These are phyloP conservation scores for Bombus soroeensis DNA, from an alignment of 1,140 invertebrate genomes.

Conservation along the genomic window DNA sequence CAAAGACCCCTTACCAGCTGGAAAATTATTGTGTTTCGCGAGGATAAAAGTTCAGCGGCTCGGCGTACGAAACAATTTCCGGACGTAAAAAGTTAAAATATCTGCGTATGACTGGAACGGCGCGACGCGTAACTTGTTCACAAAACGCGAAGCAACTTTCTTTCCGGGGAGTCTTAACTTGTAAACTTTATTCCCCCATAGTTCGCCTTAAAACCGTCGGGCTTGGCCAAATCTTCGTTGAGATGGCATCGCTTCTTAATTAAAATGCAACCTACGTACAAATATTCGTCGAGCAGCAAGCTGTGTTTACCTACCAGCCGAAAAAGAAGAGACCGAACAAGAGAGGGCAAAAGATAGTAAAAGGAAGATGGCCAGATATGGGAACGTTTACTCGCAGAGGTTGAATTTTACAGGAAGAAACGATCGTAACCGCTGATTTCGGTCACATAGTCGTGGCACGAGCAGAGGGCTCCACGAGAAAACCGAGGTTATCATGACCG, in stretches of 20 bases:
- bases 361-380: slow-evolving; percentile 38
- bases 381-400: neutral
- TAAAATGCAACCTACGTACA: slow-evolving; percentile 50
- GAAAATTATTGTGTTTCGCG: neutral
- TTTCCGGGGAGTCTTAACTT: neutral
- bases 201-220: neutral
- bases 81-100: neutral
- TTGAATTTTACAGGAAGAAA: slow-evolving; percentile 23
- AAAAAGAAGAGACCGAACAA: neutral
- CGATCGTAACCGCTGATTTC: slow-evolving; percentile 39
- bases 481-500: slow-evolving; percentile 38
- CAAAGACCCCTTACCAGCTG: no score
- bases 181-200: slow-evolving; percentile 27
- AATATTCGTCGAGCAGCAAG: slow-evolving; percentile 31
- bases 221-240: neutral
- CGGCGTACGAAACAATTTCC: slow-evolving; percentile 14
- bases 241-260: slow-evolving; percentile 47
- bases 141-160: neutral
- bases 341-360: neutral
- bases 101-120: slow-evolving; percentile 25
- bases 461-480: slow-evolving; percentile 14
- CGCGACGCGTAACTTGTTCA: neutral
- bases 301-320: neutral
- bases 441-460: neutral
- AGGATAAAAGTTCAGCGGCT: slow-evolving; percentile 8